phyloP scores from a whole-genome alignment of 2,888 invertebrate species.

The Junonia oenone region DNA sequence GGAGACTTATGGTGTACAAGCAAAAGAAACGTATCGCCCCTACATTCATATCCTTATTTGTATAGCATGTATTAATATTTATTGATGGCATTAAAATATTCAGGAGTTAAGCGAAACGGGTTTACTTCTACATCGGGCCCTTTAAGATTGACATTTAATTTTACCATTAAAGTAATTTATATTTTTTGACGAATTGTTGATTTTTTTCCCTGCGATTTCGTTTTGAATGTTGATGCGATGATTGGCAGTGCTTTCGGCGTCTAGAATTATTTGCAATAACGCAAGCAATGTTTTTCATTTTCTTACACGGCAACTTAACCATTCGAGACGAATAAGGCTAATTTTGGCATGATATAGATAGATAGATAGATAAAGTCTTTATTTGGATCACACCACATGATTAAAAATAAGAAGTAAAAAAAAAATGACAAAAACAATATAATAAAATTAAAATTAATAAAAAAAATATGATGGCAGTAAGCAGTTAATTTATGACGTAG shows the following conservation, averaged over 20 bases:
- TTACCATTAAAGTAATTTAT: background rate
- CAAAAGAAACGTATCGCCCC: conserved; percentile 8
- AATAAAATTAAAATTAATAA: too few species aligned
- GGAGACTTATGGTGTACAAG: conserved; percentile 3
- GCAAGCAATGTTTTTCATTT: too few species aligned
- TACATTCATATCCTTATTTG: conserved; percentile 13
- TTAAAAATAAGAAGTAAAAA: too few species aligned
- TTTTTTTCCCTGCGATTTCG: background rate
- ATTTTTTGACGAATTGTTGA: background rate
- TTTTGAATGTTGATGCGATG: background rate
- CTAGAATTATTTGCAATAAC: background rate
- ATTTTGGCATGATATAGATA: too few species aligned
- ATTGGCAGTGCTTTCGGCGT: background rate
- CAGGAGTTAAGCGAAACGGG: background rate
- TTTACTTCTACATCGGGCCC: background rate
- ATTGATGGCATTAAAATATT: conserved; percentile 12
- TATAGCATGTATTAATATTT: conserved; percentile 14
- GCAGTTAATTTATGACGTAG: too few species aligned
- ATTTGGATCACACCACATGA: too few species aligned
- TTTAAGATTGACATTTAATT: background rate
- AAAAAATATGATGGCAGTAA: too few species aligned
- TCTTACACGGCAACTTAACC: too few species aligned
- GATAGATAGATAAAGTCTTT: too few species aligned
- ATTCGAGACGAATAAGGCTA: too few species aligned
- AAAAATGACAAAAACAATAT: too few species aligned